phyloP scores from a whole-genome alignment of 2,113 vertebrate genomes.

The Ardeotis arabs region DNA sequence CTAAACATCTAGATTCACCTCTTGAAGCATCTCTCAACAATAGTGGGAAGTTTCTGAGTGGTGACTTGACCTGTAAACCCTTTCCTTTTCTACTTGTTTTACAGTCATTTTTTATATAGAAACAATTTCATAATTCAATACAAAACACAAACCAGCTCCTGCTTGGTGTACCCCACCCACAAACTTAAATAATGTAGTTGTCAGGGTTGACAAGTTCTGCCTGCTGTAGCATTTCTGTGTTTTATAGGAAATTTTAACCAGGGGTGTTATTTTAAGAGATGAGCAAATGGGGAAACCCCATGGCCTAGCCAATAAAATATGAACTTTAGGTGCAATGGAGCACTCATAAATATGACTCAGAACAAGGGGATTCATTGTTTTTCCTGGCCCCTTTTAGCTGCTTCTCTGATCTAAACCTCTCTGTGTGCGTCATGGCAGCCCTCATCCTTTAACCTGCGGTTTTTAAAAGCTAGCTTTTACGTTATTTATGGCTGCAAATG shows the following conservation, averaged over 20 bases:
- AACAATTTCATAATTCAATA: constrained; percentile 22
- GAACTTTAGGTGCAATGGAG: constrained; percentile 78
- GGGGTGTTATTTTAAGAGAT: constrained; percentile 82
- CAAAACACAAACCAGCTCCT: constrained; percentile 32
- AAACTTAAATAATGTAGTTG: constrained; percentile 68
- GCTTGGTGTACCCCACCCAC: constrained; percentile 12
- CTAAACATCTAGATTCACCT: neutral
- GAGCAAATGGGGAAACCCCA: constrained; percentile 81
- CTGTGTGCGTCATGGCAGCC: constrained; percentile 73
- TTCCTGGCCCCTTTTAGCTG: constrained; percentile 56
- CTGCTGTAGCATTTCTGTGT: constrained; percentile 48
- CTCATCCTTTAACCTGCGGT: constrained; percentile 77
- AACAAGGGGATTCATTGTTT: constrained; percentile 82
- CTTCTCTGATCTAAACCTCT: constrained; percentile 77
- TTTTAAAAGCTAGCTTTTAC: constrained; percentile 70
- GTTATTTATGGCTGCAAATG: constrained; percentile 76
- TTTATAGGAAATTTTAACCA: constrained; percentile 75
- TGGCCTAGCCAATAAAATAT: constrained; percentile 77
- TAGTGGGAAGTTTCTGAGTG: neutral
- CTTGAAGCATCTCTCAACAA: neutral
- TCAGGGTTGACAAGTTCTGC: constrained; percentile 65
- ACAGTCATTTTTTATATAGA: neutral
- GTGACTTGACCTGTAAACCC: neutral
- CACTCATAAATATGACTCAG: constrained; percentile 77
- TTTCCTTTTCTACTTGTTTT: neutral